These are phyloP conservation scores for Zaprionus capensis DNA, from an alignment of 1,140 invertebrate species.

Conservation along the genomic window DNA sequence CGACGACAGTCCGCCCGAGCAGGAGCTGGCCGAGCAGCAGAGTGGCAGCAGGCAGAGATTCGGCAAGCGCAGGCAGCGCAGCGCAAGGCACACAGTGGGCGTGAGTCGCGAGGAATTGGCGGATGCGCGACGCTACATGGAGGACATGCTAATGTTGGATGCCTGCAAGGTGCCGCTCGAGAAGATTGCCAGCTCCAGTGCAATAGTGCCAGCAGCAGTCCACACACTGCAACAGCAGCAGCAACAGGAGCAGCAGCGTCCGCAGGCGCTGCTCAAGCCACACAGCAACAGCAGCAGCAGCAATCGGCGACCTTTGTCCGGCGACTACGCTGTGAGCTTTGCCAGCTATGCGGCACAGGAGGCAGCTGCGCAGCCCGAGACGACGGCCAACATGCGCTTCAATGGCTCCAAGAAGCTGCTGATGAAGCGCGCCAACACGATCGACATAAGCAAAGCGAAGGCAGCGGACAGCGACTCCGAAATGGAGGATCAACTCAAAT, in stretches of 20 bases:
- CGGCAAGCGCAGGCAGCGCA: constrained; percentile 84
- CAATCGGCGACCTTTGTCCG: constrained; percentile 64
- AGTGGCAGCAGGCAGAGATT: constrained; percentile 73
- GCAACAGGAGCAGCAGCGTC: background rate
- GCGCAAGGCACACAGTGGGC: constrained; percentile 91
- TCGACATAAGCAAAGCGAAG: constrained; percentile 91
- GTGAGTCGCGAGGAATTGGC: constrained; percentile 92
- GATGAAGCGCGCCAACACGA: constrained; percentile 94
- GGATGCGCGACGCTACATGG: constrained; percentile 89
- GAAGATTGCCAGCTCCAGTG: constrained; percentile 74
- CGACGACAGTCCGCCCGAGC: constrained; percentile 39
- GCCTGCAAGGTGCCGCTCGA: constrained; percentile 47
- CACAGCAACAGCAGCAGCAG: constrained; percentile 6
- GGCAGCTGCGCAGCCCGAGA: constrained; percentile 14
- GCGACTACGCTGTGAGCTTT: constrained; percentile 75
- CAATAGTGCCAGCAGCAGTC: constrained; percentile 60
- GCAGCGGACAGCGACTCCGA: constrained; percentile 79
- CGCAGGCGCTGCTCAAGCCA: constrained; percentile 37
- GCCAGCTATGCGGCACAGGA: constrained; percentile 44
- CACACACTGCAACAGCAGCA: background rate
- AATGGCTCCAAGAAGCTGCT: constrained; percentile 88
- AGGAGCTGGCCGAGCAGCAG: constrained; percentile 21
- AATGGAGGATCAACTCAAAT: constrained; percentile 60
- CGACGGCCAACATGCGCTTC: constrained; percentile 84
- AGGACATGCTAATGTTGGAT: constrained; percentile 86